Percentiles rank a stretch among this genome's conserved stretches.
Conservation (phyloP, 1,140 invertebrate genomes). For the Conus betulinus region DNA sequence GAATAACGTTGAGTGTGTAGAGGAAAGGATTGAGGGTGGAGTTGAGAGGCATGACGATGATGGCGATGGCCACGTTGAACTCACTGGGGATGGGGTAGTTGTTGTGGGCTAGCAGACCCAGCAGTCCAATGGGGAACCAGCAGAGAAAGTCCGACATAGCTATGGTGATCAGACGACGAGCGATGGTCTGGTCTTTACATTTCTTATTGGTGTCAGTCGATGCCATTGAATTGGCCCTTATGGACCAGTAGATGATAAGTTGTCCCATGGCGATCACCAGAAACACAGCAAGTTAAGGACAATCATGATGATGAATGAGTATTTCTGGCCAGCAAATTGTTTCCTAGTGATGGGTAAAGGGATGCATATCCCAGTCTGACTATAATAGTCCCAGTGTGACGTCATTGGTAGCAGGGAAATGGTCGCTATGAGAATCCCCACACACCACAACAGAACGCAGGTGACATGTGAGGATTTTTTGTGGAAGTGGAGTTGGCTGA, state of each 20-base stretch:
- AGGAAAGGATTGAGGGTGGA: conserved; percentile 18
- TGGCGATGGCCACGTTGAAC: conserved; percentile 10
- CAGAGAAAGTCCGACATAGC: conserved; percentile 49
- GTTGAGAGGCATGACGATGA: conserved; percentile 20
- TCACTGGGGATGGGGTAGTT: neutral
- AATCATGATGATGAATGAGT: conserved; percentile 50
- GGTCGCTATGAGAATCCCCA: conserved; percentile 35
- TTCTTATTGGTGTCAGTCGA: conserved; percentile 1
- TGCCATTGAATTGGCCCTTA: conserved; percentile 35
- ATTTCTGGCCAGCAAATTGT: conserved; percentile 49
- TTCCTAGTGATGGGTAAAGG: conserved; percentile 50
- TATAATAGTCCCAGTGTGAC: conserved; percentile 53
- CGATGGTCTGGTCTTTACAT: conserved; percentile 42
- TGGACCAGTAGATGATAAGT: conserved; percentile 44
- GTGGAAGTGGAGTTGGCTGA: conserved; percentile 37
- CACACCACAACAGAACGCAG: conserved; percentile 36
- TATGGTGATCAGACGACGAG: conserved; percentile 44
- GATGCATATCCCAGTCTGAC: conserved; percentile 49
- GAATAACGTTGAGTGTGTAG: conserved; percentile 33
- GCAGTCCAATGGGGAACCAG: conserved; percentile 54
- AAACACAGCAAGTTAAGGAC: conserved; percentile 51
- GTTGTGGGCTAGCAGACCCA: conserved; percentile 44
- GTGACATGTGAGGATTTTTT: conserved; percentile 18
- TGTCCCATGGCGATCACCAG: conserved; percentile 51
- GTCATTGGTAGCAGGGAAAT: conserved; percentile 41